Evolutionary conservation across 2,797 vertebrate species (phyloP).

Genomic region (Peromyscus nudipes): DNA sequence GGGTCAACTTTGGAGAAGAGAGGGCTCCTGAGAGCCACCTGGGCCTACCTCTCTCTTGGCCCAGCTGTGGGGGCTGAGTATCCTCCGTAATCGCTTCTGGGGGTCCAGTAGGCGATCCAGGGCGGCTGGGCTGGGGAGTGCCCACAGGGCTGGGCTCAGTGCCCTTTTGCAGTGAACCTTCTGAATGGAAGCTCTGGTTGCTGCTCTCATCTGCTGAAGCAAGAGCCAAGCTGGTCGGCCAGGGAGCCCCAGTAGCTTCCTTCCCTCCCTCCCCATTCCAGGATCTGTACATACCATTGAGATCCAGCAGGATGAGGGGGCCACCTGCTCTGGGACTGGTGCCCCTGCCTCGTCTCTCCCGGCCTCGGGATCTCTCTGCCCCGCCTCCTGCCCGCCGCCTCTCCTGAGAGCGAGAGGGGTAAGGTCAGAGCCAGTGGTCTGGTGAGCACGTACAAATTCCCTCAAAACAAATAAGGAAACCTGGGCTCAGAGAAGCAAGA

Average conservation of each 20-base stretch:
- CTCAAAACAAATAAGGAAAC: constrained; percentile 48
- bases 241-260: not conserved
- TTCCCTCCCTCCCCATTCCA: not conserved
- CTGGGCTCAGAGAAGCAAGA: constrained; percentile 48
- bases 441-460: not conserved
- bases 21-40: not conserved
- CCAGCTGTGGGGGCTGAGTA: constrained; percentile 84
- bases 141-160: constrained; percentile 84
- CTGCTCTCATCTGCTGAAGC: constrained; percentile 86
- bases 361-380: constrained; percentile 81
- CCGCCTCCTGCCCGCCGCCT: constrained; percentile 79
- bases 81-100: constrained; percentile 81
- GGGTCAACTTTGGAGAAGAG: not conserved
- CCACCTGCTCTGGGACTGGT: constrained; percentile 79
- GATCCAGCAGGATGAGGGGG: constrained; percentile 86
- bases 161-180: constrained; percentile 85
- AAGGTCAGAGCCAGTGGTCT: constrained; percentile 45
- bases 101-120: constrained; percentile 81
- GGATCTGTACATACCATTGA: constrained; percentile 83
- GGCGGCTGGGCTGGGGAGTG: constrained; percentile 85
- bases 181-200: constrained; percentile 87
- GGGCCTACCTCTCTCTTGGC: constrained; percentile 86
- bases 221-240: constrained; percentile 41
- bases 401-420: constrained; percentile 74
- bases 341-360: constrained; percentile 80